Conservation (phyloP, 2,888 invertebrate species). For the Drosophila bunnanda region DNA sequence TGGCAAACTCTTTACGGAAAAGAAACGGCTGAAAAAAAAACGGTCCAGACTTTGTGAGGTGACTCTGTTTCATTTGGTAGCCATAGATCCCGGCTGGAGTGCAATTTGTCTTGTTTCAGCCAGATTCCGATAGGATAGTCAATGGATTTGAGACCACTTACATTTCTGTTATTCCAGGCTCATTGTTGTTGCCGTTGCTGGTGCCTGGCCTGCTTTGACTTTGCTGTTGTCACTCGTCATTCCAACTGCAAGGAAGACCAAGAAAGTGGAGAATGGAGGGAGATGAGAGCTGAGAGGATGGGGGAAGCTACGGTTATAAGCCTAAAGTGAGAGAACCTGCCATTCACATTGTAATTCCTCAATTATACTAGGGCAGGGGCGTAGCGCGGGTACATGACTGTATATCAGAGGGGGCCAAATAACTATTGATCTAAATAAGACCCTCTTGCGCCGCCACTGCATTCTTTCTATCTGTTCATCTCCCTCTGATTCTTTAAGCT, state of each 20-base stretch:
- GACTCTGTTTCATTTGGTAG: slow-evolving; percentile 71
- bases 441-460: neutral
- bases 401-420: neutral
- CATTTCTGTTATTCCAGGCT: slow-evolving; percentile 57
- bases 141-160: slow-evolving; percentile 71
- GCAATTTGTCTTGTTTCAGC: slow-evolving; percentile 82
- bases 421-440: neutral
- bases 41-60: slow-evolving; percentile 25
- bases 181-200: slow-evolving; percentile 20
- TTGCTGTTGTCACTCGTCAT: slow-evolving; percentile 68
- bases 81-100: slow-evolving; percentile 75
- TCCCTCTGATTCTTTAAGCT: slow-evolving; percentile 48
- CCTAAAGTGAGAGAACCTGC: slow-evolving; percentile 39
- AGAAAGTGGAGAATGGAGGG: neutral
- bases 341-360: slow-evolving; percentile 78
- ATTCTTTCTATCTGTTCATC: neutral
- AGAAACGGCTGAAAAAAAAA: slow-evolving; percentile 12
- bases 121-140: slow-evolving; percentile 64
- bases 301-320: slow-evolving; percentile 42
- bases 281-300: neutral
- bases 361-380: slow-evolving; percentile 63
- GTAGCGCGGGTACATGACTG: neutral
- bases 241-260: slow-evolving; percentile 12
- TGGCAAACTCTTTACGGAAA: slow-evolving; percentile 19
- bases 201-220: slow-evolving; percentile 56